These are phyloP conservation scores for Zoanthus sociatus DNA, from an alignment of 92 coral and sea anemone species.

Conservation along the genomic window DNA sequence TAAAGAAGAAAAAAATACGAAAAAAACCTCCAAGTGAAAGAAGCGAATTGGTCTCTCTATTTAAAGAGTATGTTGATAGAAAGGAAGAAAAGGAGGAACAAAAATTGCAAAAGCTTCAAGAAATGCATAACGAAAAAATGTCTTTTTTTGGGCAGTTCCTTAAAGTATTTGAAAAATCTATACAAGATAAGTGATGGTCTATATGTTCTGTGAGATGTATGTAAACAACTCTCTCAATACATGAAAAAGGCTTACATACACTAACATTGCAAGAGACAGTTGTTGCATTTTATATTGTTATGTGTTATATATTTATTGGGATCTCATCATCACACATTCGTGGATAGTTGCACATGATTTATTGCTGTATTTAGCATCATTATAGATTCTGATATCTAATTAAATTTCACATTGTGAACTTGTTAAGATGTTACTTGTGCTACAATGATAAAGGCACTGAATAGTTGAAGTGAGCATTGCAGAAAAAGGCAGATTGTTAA, in stretches of 20 bases:
- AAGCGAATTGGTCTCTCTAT: slow-evolving; percentile 52
- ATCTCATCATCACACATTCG: too few species aligned
- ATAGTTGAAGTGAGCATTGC: slow-evolving; percentile 9
- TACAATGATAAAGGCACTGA: not conserved
- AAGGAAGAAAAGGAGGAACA: slow-evolving; percentile 52
- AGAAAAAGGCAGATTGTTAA: too few species aligned
- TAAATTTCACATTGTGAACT: slow-evolving; percentile 1
- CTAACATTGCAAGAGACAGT: slow-evolving; percentile 1
- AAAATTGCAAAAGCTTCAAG: slow-evolving; percentile 49
- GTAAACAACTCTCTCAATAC: slow-evolving; percentile 1
- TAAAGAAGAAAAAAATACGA: slow-evolving; percentile 37
- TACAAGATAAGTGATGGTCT: slow-evolving; percentile 22
- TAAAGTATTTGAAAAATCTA: slow-evolving; percentile 46
- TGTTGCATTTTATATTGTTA: slow-evolving; percentile 2
- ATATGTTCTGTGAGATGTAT: not conserved
- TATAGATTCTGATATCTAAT: not conserved
- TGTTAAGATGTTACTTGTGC: slow-evolving; percentile 3
- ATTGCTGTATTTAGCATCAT: slow-evolving; percentile 9
- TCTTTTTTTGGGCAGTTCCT: slow-evolving; percentile 41
- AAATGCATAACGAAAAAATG: slow-evolving; percentile 51
- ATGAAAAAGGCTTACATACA: not conserved
- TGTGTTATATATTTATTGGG: not conserved
- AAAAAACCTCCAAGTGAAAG: slow-evolving; percentile 52
- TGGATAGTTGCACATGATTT: not conserved
- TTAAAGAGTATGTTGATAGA: slow-evolving; percentile 49